These are phyloP conservation scores for Junonia oenone DNA, from an alignment of 2,888 invertebrate species.

Conservation along the genomic window DNA sequence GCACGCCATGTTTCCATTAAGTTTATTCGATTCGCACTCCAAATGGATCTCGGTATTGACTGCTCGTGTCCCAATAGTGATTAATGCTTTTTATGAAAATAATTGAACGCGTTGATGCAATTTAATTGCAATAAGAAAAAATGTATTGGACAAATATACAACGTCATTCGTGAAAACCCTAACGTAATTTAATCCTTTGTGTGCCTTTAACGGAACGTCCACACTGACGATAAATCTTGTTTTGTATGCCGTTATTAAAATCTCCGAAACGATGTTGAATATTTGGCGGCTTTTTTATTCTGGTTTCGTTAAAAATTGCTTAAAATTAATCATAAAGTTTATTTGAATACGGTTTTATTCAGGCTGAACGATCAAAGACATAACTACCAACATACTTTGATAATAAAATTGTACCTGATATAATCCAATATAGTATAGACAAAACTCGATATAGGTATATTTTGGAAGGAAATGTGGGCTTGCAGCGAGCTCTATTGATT, in stretches of 20 bases:
- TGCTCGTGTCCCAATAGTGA: conserved; percentile 56
- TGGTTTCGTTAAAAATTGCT: not conserved
- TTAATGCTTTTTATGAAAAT: conserved; percentile 36
- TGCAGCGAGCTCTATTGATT: conserved; percentile 63
- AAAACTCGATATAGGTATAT: conserved; percentile 2
- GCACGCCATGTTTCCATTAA: conserved; percentile 65
- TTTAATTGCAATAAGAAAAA: conserved; percentile 1
- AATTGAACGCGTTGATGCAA: not conserved
- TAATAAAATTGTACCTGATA: not conserved
- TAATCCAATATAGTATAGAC: not conserved
- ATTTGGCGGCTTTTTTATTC: not conserved
- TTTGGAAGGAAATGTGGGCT: conserved; percentile 19
- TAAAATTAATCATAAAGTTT: not conserved
- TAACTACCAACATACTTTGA: not conserved
- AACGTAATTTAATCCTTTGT: not conserved
- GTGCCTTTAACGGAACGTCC: not conserved
- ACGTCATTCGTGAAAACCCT: not conserved
- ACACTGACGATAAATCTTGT: not conserved
- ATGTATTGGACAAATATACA: not conserved
- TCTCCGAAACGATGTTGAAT: not conserved
- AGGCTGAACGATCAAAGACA: not conserved
- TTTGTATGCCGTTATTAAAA: not conserved
- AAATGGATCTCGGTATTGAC: conserved; percentile 54
- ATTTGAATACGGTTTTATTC: no score
- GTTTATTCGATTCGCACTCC: conserved; percentile 59